These are phyloP conservation scores for Phycodurus eques DNA, from an alignment of 2,113 vertebrate genomes.

Conservation along the genomic window DNA sequence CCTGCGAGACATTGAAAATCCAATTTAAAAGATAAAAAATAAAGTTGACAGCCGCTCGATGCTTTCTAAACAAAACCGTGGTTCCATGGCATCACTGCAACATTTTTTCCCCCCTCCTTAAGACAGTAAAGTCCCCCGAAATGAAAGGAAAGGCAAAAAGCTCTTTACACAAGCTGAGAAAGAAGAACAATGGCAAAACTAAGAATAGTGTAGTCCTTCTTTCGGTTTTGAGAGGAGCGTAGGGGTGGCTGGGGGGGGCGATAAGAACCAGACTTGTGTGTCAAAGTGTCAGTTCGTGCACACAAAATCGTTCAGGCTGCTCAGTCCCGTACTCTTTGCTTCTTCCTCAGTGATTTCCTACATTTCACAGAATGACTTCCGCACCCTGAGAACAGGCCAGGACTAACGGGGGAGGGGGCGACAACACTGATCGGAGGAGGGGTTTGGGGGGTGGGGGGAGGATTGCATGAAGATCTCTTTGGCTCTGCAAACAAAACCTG, in stretches of 20 bases:
- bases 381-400: conserved; percentile 46
- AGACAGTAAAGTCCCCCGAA: conserved; percentile 47
- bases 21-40: conserved; percentile 62
- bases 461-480: conserved; percentile 32
- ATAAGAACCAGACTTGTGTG: conserved; percentile 68
- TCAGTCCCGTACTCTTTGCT: conserved; percentile 22
- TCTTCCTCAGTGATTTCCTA: conserved; percentile 49
- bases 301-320: conserved; percentile 41
- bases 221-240: conserved; percentile 55
- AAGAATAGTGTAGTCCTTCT: conserved; percentile 72
- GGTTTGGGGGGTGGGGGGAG: too few species aligned
- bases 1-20: conserved; percentile 78
- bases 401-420: conserved; percentile 10
- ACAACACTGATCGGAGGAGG: background rate
- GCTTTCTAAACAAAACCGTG: conserved; percentile 56
- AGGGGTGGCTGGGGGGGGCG: background rate
- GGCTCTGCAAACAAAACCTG: conserved; percentile 42
- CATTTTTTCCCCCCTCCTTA: conserved; percentile 28
- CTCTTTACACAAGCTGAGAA: conserved; percentile 61
- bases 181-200: conserved; percentile 46
- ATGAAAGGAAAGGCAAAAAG: conserved; percentile 65
- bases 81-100: conserved; percentile 45
- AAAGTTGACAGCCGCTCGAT: conserved; percentile 65
- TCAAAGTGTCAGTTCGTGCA: conserved; percentile 67
- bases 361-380: conserved; percentile 52